A percentile compares a stretch with the other conserved stretches of the same genome.
Evolutionary conservation across 2,113 vertebrate genomes (phyloP).

Genomic region (Pseudopipra pipra): DNA sequence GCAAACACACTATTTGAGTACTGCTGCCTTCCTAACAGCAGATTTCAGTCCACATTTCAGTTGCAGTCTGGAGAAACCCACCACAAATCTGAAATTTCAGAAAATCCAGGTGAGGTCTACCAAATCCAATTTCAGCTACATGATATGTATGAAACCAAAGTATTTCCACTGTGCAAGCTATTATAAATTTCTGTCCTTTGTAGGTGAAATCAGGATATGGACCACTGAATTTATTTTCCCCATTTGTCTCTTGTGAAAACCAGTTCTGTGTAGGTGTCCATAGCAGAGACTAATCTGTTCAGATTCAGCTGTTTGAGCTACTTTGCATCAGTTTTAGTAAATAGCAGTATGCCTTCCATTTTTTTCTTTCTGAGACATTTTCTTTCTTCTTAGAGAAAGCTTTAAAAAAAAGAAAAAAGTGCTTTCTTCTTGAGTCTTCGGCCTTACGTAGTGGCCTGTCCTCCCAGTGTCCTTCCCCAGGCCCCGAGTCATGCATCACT

Average conservation of each 20-base stretch:
- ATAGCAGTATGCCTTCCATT: not conserved
- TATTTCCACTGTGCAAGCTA: not conserved
- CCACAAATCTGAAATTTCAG: not conserved
- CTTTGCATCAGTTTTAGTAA: slow-evolving; percentile 56
- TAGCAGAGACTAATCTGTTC: not conserved
- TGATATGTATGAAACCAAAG: not conserved
- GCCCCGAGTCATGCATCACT: slow-evolving; percentile 94
- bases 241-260: slow-evolving; percentile 7
- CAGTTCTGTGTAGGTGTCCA: not conserved
- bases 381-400: slow-evolving; percentile 57
- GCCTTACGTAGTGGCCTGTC: slow-evolving; percentile 89
- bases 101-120: not conserved
- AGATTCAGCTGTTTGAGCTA: slow-evolving; percentile 37
- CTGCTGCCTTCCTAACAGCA: not conserved
- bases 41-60: not conserved
- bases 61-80: not conserved
- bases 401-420: slow-evolving; percentile 36
- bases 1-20: not conserved
- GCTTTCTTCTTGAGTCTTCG: slow-evolving; percentile 72
- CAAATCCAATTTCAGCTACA: not conserved
- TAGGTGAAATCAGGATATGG: slow-evolving; percentile 11
- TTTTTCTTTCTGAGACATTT: slow-evolving; percentile 22
- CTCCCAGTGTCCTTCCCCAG: slow-evolving; percentile 93
- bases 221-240: slow-evolving; percentile 42
- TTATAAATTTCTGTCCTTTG: not conserved